Percentiles rank a stretch among this genome's conserved stretches.
These are phyloP conservation scores for Alfaro cultratus DNA, from an alignment of 2,797 vertebrate species.

Conservation along the genomic window DNA sequence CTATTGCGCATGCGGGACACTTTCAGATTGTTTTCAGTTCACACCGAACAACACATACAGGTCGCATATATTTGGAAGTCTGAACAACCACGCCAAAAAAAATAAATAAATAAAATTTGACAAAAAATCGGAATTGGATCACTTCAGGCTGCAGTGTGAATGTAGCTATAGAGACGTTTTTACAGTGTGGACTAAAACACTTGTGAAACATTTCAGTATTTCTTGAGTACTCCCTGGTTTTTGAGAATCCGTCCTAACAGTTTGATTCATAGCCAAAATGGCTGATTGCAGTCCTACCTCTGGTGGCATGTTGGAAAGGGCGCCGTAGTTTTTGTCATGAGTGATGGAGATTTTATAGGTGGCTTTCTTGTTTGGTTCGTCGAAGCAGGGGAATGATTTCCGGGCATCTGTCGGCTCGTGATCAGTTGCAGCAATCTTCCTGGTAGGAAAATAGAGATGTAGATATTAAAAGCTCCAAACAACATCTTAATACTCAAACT, in stretches of 20 bases:
- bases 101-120: too few relatives aligned
- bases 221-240: background rate
- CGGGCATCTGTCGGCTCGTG: conserved; percentile 97
- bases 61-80: too few relatives aligned
- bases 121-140: too few relatives aligned
- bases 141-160: background rate
- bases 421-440: conserved; percentile 96
- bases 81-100: too few relatives aligned
- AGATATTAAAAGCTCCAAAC: background rate
- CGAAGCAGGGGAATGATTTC: conserved; percentile 97
- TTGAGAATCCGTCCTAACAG: background rate
- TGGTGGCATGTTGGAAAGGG: conserved; percentile 93
- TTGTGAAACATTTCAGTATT: background rate
- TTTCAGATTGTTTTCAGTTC: too few relatives aligned
- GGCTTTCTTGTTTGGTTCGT: conserved; percentile 97
- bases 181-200: too few relatives aligned
- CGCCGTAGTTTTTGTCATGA: conserved; percentile 77
- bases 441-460: conserved; percentile 68
- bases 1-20: too few relatives aligned
- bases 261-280: background rate
- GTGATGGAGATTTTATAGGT: conserved; percentile 90
- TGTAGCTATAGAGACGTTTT: too few relatives aligned
- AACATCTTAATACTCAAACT: too few relatives aligned
- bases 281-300: conserved; percentile 73
- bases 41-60: too few relatives aligned